A percentile compares a stretch with the other conserved stretches of the same genome.
Evolutionary conservation across 1,140 invertebrate species (phyloP).

Genomic region (Mercenaria mercenaria): DNA sequence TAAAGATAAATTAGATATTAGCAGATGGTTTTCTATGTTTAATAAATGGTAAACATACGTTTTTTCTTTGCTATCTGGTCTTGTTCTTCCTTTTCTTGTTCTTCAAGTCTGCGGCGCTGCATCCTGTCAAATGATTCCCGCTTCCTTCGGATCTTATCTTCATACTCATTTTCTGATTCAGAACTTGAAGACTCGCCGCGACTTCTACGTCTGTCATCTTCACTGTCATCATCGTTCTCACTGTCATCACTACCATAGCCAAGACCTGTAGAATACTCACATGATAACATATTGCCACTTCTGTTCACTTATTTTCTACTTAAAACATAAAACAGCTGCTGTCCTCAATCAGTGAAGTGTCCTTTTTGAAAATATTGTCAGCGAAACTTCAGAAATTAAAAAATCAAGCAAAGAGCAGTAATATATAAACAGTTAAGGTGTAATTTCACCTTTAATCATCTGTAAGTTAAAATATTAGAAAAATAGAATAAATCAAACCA

Average conservation of each 20-base stretch:
- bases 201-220: constrained; percentile 45
- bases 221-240: constrained; percentile 62
- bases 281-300: background rate
- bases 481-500: no score
- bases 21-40: no score
- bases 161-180: constrained; percentile 75
- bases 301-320: no score
- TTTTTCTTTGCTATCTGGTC: constrained; percentile 34
- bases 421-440: no score
- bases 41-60: no score
- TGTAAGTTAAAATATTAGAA: no score
- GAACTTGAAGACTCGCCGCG: background rate
- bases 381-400: no score
- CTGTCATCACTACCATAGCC: constrained; percentile 80
- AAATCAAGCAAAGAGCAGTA: no score
- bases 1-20: no score
- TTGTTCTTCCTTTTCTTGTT: constrained; percentile 57
- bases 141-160: constrained; percentile 76
- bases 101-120: constrained; percentile 47
- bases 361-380: background rate
- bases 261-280: constrained; percentile 71
- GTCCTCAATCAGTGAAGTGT: no score
- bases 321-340: no score
- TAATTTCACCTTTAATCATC: no score
- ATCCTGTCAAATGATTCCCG: constrained; percentile 72